phyloP scores from a whole-genome alignment of 2,888 invertebrate species.

The Microctonus brassicae region DNA sequence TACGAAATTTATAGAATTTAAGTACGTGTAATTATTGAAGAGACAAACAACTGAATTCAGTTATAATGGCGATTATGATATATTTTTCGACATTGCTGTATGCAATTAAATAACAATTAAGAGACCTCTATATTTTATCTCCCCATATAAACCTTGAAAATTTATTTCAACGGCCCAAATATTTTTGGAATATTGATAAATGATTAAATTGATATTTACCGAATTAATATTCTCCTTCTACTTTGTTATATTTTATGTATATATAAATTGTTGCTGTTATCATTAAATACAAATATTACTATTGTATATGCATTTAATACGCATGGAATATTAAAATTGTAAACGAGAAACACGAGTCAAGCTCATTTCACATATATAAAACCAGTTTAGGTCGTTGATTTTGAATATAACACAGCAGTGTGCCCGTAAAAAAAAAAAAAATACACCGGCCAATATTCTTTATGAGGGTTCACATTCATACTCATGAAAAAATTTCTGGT shows the following conservation, averaged over 20 bases:
- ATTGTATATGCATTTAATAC: neutral
- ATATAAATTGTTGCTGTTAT: too few relatives aligned
- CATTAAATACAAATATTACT: neutral
- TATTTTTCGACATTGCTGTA: too few relatives aligned
- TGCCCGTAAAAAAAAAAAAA: neutral
- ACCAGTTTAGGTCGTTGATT: slow-evolving; percentile 28
- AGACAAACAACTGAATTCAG: too few relatives aligned
- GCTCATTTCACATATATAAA: slow-evolving; percentile 3
- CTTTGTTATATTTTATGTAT: neutral
- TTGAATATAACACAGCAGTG: slow-evolving; percentile 1
- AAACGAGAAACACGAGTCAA: neutral
- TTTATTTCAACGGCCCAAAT: too few relatives aligned
- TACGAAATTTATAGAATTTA: too few relatives aligned
- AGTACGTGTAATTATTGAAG: too few relatives aligned
- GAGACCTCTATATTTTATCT: too few relatives aligned
- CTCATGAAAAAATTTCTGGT: neutral
- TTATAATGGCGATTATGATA: too few relatives aligned
- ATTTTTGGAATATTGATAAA: too few relatives aligned
- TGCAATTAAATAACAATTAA: too few relatives aligned
- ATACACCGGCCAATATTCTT: neutral
- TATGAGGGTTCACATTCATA: neutral
- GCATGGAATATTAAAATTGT: neutral
- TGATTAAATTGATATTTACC: too few relatives aligned
- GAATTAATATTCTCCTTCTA: neutral
- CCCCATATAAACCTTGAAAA: too few relatives aligned